Conservation (phyloP, 2,888 invertebrate species). For the Melikaiella ostensackeni region DNA sequence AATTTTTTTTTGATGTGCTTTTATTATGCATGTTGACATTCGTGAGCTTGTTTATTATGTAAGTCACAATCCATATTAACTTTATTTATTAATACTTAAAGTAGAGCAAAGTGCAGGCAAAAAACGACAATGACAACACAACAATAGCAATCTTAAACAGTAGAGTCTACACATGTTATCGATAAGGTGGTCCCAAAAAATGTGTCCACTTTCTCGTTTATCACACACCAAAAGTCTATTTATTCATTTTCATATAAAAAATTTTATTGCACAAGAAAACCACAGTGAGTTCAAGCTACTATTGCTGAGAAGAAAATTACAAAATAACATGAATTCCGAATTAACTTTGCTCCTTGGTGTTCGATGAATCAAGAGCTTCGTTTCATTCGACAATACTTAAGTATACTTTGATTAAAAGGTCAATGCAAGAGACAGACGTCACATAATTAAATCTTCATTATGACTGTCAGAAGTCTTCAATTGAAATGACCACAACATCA, state of each 20-base stretch:
- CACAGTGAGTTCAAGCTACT: neutral
- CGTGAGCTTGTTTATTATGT: conserved; percentile 14
- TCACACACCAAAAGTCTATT: neutral
- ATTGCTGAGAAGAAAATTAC: neutral
- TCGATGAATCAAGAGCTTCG: neutral
- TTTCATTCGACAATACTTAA: neutral
- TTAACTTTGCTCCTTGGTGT: neutral
- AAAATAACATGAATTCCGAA: neutral
- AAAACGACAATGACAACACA: conserved; percentile 4
- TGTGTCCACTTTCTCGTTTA: conserved; percentile 9
- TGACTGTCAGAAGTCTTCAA: neutral
- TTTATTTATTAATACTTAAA: conserved; percentile 18
- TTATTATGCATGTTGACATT: neutral
- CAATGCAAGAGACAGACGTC: neutral
- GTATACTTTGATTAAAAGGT: conserved; percentile 4
- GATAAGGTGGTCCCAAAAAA: conserved; percentile 28
- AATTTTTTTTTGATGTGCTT: neutral
- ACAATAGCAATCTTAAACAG: conserved; percentile 7
- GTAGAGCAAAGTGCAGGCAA: conserved; percentile 31
- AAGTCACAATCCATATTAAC: conserved; percentile 14
- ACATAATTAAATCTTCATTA: conserved; percentile 4
- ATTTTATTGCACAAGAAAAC: neutral
- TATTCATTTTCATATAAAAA: neutral
- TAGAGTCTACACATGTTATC: neutral
- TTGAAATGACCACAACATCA: neutral